Evolutionary conservation across 2,888 invertebrate species (phyloP), one percentile per base, ranked within the genome.

Genomic region (Lampropteryx suffumata): DNA sequence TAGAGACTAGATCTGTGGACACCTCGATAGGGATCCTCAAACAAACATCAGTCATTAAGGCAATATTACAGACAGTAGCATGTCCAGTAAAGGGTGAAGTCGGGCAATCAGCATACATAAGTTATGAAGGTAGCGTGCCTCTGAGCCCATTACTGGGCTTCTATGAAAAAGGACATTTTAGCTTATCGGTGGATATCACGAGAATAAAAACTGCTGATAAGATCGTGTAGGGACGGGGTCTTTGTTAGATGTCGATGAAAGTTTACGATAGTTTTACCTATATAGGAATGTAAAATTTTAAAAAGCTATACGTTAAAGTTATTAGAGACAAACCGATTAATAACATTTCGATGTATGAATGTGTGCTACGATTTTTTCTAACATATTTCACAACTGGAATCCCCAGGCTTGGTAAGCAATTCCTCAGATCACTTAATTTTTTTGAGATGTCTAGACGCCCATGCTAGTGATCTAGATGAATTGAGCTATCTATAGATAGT

Each of bases 131-230:
- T 89, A 70, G 87, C 89, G 89, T 89, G 89, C 82, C 75, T 84
- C 70, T 73, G 70, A 71, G 68, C 71, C 87, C 88, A 89, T 90
- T 89, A 90, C 79, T 74, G 81, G 62, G 73, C 79, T 89, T 90
- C 90, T 89, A 88, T 89, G 89, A 84, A 90, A 90, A 89, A 88
- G 88, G 87, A 89, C 88, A 88, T 87, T 87, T 84, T 78, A 72
- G 71, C 79, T 90, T 90, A 89, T 90, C 90, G 82, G 64, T 73
- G 84, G 85, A 81, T 88, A 90, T 89, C 89, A 86, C 82, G 82
- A 86, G 87, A 89, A 89, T 89, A 89, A 89, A 88, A 89, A 85
- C 81, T 57, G 62, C 61, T 67, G 89, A 89, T 89, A 88, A 89
- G 82, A 89, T 90, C 90, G 71, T 71, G 50, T 62, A 61, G 71